A percentile compares a stretch with the other conserved stretches of the same genome.
Evolutionary conservation across 2,888 invertebrate species (phyloP).

Genomic region (Odontocolon sp.): DNA sequence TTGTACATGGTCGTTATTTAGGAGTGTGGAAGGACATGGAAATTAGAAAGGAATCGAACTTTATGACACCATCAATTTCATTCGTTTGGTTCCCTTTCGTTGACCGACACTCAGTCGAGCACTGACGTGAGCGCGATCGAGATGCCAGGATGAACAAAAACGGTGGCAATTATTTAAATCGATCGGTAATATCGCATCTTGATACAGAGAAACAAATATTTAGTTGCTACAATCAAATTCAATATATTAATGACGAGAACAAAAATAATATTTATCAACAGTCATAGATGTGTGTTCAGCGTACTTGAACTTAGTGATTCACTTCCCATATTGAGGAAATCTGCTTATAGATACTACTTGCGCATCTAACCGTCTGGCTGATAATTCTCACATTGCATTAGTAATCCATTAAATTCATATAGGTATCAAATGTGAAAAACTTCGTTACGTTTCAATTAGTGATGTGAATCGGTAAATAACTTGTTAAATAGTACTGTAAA

Average conservation of each 20-base stretch:
- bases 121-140: neutral
- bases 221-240: neutral
- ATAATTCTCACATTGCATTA: too few species aligned
- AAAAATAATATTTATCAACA: neutral
- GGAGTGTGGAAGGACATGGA: neutral
- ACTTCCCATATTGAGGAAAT: too few species aligned
- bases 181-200: neutral
- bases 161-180: neutral
- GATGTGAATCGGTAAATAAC: too few species aligned
- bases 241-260: neutral
- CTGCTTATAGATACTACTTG: too few species aligned
- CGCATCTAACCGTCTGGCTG: too few species aligned
- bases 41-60: neutral
- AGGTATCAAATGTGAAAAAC: too few species aligned
- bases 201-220: neutral
- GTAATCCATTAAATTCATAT: too few species aligned
- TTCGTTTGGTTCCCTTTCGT: neutral
- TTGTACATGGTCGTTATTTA: neutral
- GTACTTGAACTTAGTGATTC: too few species aligned
- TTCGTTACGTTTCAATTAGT: too few species aligned
- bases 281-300: too few species aligned
- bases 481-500: too few species aligned
- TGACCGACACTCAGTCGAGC: neutral
- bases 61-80: neutral
- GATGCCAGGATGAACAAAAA: neutral